Percentiles rank a stretch among this genome's conserved stretches.
Conservation (phyloP, 2,113 vertebrate genomes). For the Neopipo cinnamomea region DNA sequence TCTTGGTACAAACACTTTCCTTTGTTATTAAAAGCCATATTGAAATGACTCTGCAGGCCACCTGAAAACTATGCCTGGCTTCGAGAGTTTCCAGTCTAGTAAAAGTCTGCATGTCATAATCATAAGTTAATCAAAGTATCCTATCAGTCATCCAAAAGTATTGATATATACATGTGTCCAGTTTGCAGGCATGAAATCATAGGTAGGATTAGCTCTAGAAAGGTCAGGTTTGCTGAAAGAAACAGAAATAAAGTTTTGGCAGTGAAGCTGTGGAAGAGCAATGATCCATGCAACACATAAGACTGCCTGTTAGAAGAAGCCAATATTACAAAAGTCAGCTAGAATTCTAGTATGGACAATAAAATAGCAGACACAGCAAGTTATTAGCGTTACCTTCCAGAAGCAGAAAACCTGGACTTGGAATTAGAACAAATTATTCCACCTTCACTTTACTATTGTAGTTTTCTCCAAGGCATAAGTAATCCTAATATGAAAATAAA, state of each 20-base stretch:
- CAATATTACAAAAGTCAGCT: background rate
- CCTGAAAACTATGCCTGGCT: background rate
- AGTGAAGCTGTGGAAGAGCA: background rate
- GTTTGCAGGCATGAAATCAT: background rate
- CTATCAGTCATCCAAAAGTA: background rate
- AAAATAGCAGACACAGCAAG: background rate
- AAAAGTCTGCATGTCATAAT: background rate
- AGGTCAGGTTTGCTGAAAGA: background rate
- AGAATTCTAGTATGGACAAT: background rate
- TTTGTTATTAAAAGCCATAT: background rate
- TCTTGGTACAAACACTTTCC: background rate
- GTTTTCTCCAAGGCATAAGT: background rate
- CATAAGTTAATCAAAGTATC: background rate
- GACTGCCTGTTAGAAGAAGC: background rate
- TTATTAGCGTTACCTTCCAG: background rate
- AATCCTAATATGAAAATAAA: background rate
- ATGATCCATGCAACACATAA: accelerated
- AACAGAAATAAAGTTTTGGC: background rate
- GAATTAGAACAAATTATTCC: background rate
- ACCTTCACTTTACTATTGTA: background rate
- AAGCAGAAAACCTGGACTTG: background rate
- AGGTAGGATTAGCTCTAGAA: background rate
- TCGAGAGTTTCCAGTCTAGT: background rate
- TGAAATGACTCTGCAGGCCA: background rate
- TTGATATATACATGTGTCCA: background rate